Conservation (phyloP, 2,113 vertebrate species). For the Petrocephalus microphthalmus region DNA sequence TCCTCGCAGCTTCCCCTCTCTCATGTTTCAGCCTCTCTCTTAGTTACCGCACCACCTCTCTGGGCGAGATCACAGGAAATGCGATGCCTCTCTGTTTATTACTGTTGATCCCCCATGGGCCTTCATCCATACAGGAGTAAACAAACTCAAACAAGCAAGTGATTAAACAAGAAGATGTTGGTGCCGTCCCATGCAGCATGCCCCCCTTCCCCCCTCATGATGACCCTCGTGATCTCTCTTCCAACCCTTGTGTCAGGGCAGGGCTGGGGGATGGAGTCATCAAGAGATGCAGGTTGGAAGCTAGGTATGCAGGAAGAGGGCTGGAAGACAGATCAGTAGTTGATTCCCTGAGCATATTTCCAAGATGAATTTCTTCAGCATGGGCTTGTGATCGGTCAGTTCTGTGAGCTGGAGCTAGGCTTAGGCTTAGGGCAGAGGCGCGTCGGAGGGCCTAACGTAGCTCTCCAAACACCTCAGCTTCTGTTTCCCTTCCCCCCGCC, state of each 20-base stretch:
- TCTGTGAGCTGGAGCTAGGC: background rate
- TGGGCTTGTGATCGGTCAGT: background rate
- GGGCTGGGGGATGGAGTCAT: background rate
- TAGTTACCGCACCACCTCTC: constrained; percentile 40
- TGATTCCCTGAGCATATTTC: background rate
- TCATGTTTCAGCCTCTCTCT: constrained; percentile 29
- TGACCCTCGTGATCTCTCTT: too few relatives aligned
- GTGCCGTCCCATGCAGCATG: background rate
- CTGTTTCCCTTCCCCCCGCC: background rate
- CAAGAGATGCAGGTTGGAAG: background rate
- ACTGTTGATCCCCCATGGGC: background rate
- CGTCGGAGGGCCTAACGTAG: background rate
- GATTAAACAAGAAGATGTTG: background rate
- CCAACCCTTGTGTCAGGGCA: too few relatives aligned
- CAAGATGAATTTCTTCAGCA: background rate
- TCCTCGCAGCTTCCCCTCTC: constrained; percentile 34
- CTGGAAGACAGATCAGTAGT: background rate
- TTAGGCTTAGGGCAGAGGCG: background rate
- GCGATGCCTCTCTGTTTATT: background rate
- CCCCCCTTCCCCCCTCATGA: background rate
- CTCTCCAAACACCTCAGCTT: background rate
- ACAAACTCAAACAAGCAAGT: background rate
- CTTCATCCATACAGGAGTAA: background rate
- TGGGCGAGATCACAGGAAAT: constrained; percentile 35
- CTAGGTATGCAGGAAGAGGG: background rate